phyloP scores from a whole-genome alignment of 2,888 invertebrate species.

The Autographa pulchrina region DNA sequence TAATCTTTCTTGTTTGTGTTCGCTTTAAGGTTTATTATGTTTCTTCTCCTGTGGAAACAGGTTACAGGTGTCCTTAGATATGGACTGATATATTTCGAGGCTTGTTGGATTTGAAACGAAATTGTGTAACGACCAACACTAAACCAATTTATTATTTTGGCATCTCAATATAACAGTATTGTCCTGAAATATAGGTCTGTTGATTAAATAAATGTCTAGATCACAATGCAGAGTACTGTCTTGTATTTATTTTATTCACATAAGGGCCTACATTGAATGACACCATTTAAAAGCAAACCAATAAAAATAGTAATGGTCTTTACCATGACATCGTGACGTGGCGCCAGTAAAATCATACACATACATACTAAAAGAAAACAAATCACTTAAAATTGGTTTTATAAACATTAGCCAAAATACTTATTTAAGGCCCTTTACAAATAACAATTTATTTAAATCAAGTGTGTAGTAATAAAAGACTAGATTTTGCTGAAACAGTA shows the following conservation, averaged over 20 bases:
- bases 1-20: constrained; percentile 27
- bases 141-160: no score
- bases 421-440: background rate
- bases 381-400: no score
- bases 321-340: no score
- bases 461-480: background rate
- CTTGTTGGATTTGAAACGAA: background rate
- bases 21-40: constrained; percentile 20
- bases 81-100: background rate
- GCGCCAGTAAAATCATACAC: no score
- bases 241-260: no score
- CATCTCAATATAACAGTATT: no score
- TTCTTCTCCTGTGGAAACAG: constrained; percentile 11
- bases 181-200: background rate
- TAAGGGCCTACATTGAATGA: background rate
- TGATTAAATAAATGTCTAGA: constrained; percentile 14
- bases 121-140: no score
- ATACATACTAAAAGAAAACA: no score
- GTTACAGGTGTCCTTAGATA: constrained; percentile 15
- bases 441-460: constrained; percentile 14
- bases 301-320: no score
- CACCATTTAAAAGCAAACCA: background rate
- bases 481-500: constrained; percentile 22
- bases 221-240: constrained; percentile 10
- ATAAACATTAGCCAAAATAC: background rate